Evolutionary conservation across 2,113 vertebrate genomes (phyloP).

Genomic region (Megaceryle maxima): DNA sequence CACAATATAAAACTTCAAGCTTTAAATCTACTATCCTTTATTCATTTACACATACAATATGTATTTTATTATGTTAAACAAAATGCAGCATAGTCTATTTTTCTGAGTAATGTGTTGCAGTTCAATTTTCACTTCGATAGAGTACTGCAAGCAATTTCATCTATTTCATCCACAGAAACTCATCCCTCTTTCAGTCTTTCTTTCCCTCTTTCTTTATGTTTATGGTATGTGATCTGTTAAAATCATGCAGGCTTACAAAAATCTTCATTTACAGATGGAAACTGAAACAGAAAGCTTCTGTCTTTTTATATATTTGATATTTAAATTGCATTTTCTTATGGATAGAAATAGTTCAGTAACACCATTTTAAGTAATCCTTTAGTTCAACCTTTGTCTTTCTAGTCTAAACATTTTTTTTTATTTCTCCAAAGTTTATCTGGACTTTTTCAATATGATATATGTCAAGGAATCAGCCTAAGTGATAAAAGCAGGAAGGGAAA

Average conservation of each 20-base stretch:
- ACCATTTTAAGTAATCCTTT: constrained; percentile 50
- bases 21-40: neutral
- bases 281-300: neutral
- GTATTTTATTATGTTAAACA: neutral
- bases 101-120: neutral
- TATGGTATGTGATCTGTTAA: neutral
- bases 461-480: constrained; percentile 64
- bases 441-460: constrained; percentile 69
- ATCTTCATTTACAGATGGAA: constrained; percentile 26
- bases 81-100: constrained; percentile 2
- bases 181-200: neutral
- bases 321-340: constrained; percentile 35
- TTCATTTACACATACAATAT: neutral
- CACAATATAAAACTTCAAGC: neutral
- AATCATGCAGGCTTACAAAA: neutral
- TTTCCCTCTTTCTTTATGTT: neutral
- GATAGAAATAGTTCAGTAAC: constrained; percentile 34
- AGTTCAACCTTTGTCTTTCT: constrained; percentile 58
- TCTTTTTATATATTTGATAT: neutral
- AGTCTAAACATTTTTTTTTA: constrained; percentile 69
- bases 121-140: neutral
- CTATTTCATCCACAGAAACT: neutral
- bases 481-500: constrained; percentile 77
- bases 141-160: neutral
- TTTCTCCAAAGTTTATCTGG: constrained; percentile 67